A percentile compares a stretch with the other conserved stretches of the same genome.
Evolutionary conservation across 2,113 vertebrate species (phyloP).

Genomic region (Macquaria australasica): DNA sequence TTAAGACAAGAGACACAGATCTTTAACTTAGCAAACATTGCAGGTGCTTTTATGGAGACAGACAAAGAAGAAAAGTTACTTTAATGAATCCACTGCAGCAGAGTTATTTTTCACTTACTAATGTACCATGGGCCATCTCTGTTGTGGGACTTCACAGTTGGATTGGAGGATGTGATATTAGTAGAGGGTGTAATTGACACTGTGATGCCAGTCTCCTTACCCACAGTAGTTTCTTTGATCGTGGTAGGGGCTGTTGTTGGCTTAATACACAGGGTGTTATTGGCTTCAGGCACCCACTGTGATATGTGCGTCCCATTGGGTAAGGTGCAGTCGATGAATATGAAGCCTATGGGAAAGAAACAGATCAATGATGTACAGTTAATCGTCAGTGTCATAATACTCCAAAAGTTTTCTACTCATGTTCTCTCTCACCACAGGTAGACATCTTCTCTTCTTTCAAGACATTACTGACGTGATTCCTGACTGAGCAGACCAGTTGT

Average conservation of each 20-base stretch:
- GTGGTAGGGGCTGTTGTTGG: slow-evolving; percentile 10
- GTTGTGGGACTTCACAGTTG: not conserved
- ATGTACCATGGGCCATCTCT: not conserved
- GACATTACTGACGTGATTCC: slow-evolving; percentile 58
- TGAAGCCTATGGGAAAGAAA: slow-evolving; percentile 51
- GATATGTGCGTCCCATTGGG: slow-evolving; percentile 55
- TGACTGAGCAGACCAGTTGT: slow-evolving; percentile 57
- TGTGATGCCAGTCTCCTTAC: slow-evolving; percentile 48
- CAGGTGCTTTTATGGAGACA: not conserved
- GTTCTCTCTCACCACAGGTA: slow-evolving; percentile 60
- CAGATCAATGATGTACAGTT: not conserved
- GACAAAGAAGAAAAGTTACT: not conserved
- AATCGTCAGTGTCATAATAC: not conserved
- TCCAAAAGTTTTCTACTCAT: not conserved
- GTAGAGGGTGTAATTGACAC: slow-evolving; percentile 11
- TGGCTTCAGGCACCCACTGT: slow-evolving; percentile 56
- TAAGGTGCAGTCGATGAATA: slow-evolving; percentile 54
- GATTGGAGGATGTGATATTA: slow-evolving; percentile 39
- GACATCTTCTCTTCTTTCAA: not conserved
- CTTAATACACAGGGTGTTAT: slow-evolving; percentile 35
- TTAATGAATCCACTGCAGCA: slow-evolving; percentile 2
- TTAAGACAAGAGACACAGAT: not conserved
- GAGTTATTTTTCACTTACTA: slow-evolving; percentile 53
- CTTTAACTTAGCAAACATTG: not conserved
- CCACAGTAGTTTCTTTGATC: not conserved